A percentile compares a stretch with the other conserved stretches of the same genome.
phyloP scores from a whole-genome alignment of 1,140 invertebrate species.

The Rhizoglyphus robini region DNA sequence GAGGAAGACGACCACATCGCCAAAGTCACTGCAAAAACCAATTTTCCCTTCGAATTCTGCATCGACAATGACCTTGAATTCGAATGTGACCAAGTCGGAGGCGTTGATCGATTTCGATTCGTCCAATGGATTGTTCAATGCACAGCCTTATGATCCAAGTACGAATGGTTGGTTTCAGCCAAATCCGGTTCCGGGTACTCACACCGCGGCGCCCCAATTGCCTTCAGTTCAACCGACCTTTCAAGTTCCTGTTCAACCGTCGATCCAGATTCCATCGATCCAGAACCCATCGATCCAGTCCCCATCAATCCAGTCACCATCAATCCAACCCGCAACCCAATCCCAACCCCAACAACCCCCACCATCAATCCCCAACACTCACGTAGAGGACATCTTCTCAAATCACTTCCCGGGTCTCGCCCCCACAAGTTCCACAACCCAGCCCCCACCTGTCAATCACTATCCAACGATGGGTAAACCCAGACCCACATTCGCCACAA shows the following conservation, averaged over 20 bases:
- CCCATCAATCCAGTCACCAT: background rate
- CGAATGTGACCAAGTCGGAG: background rate
- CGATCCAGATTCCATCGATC: no score
- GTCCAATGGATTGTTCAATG: no score
- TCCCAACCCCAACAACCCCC: no score
- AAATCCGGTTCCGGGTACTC: background rate
- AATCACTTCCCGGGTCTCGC: background rate
- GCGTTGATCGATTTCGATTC: background rate
- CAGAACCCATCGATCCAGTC: no score
- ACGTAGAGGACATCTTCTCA: conserved; percentile 5
- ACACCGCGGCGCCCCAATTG: no score
- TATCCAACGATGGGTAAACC: background rate
- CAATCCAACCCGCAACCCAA: background rate
- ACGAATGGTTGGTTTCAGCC: conserved; percentile 1
- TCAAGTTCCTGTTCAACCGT: no score
- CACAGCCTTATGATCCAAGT: no score
- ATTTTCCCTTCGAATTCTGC: background rate
- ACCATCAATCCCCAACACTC: background rate
- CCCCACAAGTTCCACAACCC: background rate
- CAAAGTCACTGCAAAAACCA: background rate
- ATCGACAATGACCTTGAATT: background rate
- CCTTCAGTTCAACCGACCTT: no score
- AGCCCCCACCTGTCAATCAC: background rate
- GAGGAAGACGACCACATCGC: background rate
- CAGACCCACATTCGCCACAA: background rate